A percentile compares a stretch with the other conserved stretches of the same genome.
Evolutionary conservation across 2,888 invertebrate genomes (phyloP).

Genomic region (Mechanitis mazaeus): DNA sequence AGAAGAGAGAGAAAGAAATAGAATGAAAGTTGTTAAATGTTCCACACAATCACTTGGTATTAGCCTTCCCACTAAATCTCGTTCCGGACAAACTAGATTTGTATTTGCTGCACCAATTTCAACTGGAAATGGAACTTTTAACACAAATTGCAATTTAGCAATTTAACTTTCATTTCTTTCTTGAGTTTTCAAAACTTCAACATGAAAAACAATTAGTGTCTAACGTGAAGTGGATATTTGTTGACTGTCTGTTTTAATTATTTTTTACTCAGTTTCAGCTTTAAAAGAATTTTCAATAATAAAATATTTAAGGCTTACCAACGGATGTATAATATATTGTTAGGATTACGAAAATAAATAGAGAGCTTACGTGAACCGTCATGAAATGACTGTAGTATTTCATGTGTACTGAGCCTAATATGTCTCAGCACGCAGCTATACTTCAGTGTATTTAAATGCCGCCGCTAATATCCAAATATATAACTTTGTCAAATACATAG

Average conservation of each 20-base stretch:
- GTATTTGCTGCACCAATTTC: constrained; percentile 21
- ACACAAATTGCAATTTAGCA: constrained; percentile 20
- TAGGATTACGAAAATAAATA: background rate
- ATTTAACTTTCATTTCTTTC: constrained; percentile 18
- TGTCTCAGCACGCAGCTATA: background rate
- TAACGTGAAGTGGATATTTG: background rate
- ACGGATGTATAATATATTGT: background rate
- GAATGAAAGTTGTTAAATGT: background rate
- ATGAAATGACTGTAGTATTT: background rate
- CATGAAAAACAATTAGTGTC: constrained; percentile 6
- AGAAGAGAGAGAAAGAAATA: background rate
- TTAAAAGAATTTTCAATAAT: no score
- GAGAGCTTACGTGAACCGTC: background rate
- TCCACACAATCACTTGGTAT: constrained; percentile 9
- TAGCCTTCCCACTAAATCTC: constrained; percentile 17
- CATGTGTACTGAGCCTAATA: background rate
- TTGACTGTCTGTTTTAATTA: no score
- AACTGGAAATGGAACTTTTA: constrained; percentile 25
- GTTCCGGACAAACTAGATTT: constrained; percentile 16
- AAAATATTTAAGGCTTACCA: no score
- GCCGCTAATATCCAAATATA: no score
- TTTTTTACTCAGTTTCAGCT: no score
- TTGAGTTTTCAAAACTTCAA: constrained; percentile 10
- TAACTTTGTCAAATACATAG: no score
- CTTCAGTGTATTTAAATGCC: background rate